A percentile compares a stretch with the other conserved stretches of the same genome.
Evolutionary conservation across 2,888 invertebrate species (phyloP).

Genomic region (Dilophus febrilis): DNA sequence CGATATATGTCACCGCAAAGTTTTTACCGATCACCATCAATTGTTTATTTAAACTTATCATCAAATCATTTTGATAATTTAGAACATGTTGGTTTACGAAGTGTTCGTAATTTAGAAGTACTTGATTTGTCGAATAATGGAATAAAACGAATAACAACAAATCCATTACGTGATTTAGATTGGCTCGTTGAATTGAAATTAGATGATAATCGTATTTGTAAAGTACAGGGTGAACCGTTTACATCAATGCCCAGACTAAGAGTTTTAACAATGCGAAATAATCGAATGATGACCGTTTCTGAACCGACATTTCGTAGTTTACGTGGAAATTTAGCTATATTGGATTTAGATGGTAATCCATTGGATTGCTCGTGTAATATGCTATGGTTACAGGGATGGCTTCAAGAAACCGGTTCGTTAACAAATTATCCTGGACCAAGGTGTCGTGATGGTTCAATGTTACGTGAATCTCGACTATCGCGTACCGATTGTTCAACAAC

Average conservation of each 20-base stretch:
- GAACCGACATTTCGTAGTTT: constrained; percentile 59
- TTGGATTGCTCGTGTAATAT: constrained; percentile 65
- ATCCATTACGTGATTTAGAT: constrained; percentile 55
- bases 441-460: constrained; percentile 59
- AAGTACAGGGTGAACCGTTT: constrained; percentile 62
- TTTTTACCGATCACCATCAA: constrained; percentile 58
- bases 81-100: constrained; percentile 56
- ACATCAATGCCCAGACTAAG: constrained; percentile 71
- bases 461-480: constrained; percentile 55
- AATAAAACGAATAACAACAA: constrained; percentile 48
- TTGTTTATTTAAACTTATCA: constrained; percentile 69
- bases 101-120: constrained; percentile 62
- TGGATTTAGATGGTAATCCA: constrained; percentile 82
- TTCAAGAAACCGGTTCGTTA: constrained; percentile 44
- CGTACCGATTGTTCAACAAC: constrained; percentile 45
- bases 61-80: constrained; percentile 59
- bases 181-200: constrained; percentile 75
- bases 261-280: constrained; percentile 59
- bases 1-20: constrained; percentile 54
- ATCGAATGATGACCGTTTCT: constrained; percentile 53
- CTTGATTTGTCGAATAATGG: constrained; percentile 70
- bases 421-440: constrained; percentile 48
- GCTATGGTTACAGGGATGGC: constrained; percentile 70
- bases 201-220: constrained; percentile 69
- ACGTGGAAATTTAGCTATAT: constrained; percentile 61